Conservation (phyloP, 2,797 vertebrate species). For the Lindbergichthys nudifrons region DNA sequence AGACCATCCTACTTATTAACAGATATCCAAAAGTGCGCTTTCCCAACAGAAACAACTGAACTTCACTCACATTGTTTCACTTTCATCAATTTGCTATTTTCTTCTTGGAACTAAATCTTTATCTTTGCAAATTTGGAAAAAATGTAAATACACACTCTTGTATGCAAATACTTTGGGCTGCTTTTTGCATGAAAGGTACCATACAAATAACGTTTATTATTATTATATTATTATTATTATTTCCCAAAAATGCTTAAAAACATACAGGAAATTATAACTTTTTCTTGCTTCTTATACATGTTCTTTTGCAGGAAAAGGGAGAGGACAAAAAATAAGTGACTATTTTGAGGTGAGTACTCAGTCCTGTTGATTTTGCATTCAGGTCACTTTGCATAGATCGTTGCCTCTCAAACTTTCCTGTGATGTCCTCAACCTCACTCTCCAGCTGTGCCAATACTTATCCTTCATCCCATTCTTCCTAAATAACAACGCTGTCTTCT, state of each 20-base stretch:
- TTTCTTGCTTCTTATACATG: background rate
- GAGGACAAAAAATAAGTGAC: slow-evolving; percentile 96
- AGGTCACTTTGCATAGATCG: slow-evolving; percentile 14
- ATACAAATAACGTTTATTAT: too few species aligned
- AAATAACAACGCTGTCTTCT: slow-evolving; percentile 56
- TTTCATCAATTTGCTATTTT: background rate
- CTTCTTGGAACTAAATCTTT: too few species aligned
- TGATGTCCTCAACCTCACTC: slow-evolving; percentile 31
- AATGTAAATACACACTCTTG: too few species aligned
- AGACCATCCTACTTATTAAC: slow-evolving; percentile 22
- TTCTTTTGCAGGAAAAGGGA: slow-evolving; percentile 90
- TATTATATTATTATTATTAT: too few species aligned
- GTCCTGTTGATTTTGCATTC: background rate
- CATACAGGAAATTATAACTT: background rate
- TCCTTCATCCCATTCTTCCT: slow-evolving; percentile 40
- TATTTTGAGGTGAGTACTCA: slow-evolving; percentile 95
- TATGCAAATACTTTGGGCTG: too few species aligned
- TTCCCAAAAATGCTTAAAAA: background rate
- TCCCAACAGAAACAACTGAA: background rate
- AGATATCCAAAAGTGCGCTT: background rate
- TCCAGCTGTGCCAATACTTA: slow-evolving; percentile 20
- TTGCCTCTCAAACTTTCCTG: slow-evolving; percentile 31
- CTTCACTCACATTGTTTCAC: background rate
- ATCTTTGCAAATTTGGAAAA: too few species aligned
- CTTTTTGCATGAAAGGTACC: too few species aligned